Conservation (phyloP, 1,140 invertebrate genomes). For the Vanessa atalanta region DNA sequence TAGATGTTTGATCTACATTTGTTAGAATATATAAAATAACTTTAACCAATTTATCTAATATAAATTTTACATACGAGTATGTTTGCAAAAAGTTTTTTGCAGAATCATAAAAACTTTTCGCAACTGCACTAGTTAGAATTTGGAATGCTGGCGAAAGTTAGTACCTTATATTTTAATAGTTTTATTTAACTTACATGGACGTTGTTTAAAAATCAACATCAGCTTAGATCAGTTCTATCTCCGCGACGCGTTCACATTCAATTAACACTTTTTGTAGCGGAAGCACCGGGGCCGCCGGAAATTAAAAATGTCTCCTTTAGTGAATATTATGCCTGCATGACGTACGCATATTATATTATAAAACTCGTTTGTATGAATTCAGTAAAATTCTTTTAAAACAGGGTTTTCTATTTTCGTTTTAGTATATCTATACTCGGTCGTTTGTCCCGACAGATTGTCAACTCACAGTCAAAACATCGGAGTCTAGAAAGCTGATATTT, state of each 20-base stretch:
- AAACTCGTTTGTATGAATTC: conserved; percentile 20
- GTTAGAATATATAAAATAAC: background rate
- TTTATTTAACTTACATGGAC: conserved; percentile 4
- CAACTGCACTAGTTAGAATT: background rate
- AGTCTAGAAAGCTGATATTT: no score
- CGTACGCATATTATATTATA: conserved; percentile 42
- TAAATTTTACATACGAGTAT: background rate
- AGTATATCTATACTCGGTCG: background rate
- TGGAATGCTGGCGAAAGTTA: background rate
- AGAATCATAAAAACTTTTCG: background rate
- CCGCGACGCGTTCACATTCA: conserved; percentile 58
- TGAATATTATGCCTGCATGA: conserved; percentile 39
- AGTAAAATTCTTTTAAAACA: background rate
- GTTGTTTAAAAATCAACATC: conserved; percentile 33
- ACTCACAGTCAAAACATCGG: no score
- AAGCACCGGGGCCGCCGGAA: conserved; percentile 65
- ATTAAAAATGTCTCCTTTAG: conserved; percentile 72
- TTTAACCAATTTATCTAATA: no score
- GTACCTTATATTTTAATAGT: conserved; percentile 5
- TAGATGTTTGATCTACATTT: background rate
- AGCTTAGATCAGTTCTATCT: conserved; percentile 54
- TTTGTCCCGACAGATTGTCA: no score
- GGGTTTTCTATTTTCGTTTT: background rate
- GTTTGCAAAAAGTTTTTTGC: background rate
- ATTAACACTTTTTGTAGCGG: conserved; percentile 73